Percentiles rank a stretch among this genome's conserved stretches.
These are phyloP conservation scores for Montipora sp. DNA, from an alignment of 64 coral and sea anemone genomes.

Conservation along the genomic window DNA sequence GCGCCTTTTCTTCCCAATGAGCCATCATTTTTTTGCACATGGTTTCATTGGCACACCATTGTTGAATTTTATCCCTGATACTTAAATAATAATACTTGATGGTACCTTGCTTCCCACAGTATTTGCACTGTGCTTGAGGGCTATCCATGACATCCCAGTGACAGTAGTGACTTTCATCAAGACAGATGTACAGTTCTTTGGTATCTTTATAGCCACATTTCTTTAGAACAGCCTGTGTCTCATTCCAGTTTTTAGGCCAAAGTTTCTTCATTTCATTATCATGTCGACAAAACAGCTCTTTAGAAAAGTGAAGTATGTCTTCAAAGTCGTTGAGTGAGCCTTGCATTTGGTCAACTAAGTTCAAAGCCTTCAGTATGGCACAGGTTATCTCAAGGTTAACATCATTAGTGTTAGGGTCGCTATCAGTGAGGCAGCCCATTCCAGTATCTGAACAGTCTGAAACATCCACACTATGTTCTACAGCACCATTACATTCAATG, in stretches of 20 bases:
- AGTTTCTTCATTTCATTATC: not conserved
- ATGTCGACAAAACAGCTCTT: slow-evolving; percentile 10
- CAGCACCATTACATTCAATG: too few species aligned
- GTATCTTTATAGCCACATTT: slow-evolving; percentile 36
- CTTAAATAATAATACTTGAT: slow-evolving; percentile 42
- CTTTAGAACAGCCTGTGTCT: slow-evolving; percentile 5
- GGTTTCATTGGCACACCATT: not conserved
- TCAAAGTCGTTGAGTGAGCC: slow-evolving; percentile 35
- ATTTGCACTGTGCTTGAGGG: slow-evolving; percentile 12
- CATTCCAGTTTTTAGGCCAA: slow-evolving; percentile 13
- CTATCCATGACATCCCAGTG: slow-evolving; percentile 28
- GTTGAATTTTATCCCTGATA: slow-evolving; percentile 18
- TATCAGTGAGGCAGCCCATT: not conserved
- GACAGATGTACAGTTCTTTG: slow-evolving; percentile 41
- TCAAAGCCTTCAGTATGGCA: slow-evolving; percentile 35
- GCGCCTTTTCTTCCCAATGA: slow-evolving; percentile 23
- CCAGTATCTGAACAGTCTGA: not conserved
- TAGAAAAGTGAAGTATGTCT: slow-evolving; percentile 8
- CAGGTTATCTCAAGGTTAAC: not conserved
- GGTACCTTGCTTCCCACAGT: slow-evolving; percentile 36
- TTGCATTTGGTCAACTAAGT: slow-evolving; percentile 12
- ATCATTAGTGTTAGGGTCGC: not conserved
- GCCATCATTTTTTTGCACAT: slow-evolving; percentile 35
- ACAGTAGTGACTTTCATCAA: slow-evolving; percentile 26
- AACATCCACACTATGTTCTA: too few species aligned